Conservation (phyloP, 2,113 vertebrate species). For the Pseudorasbora parva region DNA sequence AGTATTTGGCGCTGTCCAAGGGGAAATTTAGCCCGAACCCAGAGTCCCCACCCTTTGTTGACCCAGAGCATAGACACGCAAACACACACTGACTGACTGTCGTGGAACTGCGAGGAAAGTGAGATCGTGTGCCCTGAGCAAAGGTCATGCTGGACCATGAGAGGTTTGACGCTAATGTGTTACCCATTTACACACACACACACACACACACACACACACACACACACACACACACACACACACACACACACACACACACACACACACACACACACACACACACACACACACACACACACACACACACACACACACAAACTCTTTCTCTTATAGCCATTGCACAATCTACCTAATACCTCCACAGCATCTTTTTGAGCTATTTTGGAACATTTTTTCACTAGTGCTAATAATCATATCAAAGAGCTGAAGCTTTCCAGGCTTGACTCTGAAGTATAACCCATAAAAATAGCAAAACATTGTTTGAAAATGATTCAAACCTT, state of each 20-base stretch:
- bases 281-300: not conserved
- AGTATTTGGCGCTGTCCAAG: no score
- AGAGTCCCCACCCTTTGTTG: slow-evolving; percentile 15
- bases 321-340: not conserved
- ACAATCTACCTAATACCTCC: not conserved
- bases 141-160: slow-evolving; percentile 31
- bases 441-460: not conserved
- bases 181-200: not conserved
- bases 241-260: not conserved
- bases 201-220: no score
- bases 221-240: not conserved
- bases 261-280: not conserved
- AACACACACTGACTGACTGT: not conserved
- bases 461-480: not conserved
- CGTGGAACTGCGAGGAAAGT: not conserved
- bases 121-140: not conserved
- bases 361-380: not conserved
- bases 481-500: slow-evolving; percentile 16
- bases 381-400: not conserved
- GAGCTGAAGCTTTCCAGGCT: not conserved
- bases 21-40: no score
- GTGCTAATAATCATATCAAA: not conserved
- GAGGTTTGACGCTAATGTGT: not conserved
- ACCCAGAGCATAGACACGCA: not conserved
- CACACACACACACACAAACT: not conserved